Evolutionary conservation across 92 coral and sea anemone species (phyloP).

Genomic region (Phymanthus crucifer): DNA sequence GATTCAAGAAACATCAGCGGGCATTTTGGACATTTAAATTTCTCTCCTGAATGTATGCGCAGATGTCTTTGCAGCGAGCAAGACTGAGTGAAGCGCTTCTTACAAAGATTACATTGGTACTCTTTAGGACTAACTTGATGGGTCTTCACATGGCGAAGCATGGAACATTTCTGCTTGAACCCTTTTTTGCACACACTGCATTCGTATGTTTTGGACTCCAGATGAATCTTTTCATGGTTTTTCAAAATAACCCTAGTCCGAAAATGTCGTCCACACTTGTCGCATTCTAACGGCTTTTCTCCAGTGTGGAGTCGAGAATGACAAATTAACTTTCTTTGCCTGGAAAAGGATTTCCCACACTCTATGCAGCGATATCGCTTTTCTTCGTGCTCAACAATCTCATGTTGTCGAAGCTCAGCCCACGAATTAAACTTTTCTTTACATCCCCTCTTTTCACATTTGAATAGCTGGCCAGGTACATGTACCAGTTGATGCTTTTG

Average conservation of each 20-base stretch:
- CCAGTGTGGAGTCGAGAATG: slow-evolving; percentile 33
- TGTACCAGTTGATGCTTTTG: neutral
- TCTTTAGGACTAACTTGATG: slow-evolving; percentile 1
- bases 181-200: slow-evolving; percentile 22
- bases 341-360: slow-evolving; percentile 13
- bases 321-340: neutral
- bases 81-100: slow-evolving; percentile 40
- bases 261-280: slow-evolving; percentile 28
- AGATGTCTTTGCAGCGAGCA: slow-evolving; percentile 33
- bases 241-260: slow-evolving; percentile 10
- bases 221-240: slow-evolving; percentile 22
- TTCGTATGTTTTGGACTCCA: neutral
- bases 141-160: slow-evolving; percentile 24
- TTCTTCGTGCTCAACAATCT: neutral
- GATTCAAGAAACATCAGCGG: slow-evolving; percentile 26
- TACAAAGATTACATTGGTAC: slow-evolving; percentile 13
- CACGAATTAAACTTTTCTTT: neutral
- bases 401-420: slow-evolving; percentile 5
- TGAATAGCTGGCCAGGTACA: neutral
- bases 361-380: neutral
- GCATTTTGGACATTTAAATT: slow-evolving; percentile 32
- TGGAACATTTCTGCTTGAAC: slow-evolving; percentile 24
- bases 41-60: slow-evolving; percentile 40
- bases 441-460: slow-evolving; percentile 10
- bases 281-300: slow-evolving; percentile 26